These are phyloP conservation scores for Diuraphis noxia DNA, from an alignment of 1,140 invertebrate species.

Conservation along the genomic window DNA sequence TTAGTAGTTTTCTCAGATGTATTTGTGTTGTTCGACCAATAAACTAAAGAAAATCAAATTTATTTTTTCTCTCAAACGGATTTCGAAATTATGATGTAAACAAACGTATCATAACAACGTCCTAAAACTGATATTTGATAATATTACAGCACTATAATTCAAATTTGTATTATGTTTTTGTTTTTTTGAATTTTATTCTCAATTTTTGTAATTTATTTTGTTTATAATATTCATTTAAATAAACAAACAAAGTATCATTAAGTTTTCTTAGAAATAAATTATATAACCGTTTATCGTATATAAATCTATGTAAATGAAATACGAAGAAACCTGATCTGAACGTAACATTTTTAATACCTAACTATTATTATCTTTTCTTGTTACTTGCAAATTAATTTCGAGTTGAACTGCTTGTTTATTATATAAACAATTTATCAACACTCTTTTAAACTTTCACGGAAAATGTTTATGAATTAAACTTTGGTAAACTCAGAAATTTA, in stretches of 20 bases:
- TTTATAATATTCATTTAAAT: background rate
- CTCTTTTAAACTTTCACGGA: background rate
- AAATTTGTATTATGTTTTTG: background rate
- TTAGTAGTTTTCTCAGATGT: background rate
- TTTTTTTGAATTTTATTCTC: background rate
- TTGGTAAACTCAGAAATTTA: background rate
- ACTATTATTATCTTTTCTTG: too few relatives aligned
- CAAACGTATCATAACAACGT: background rate
- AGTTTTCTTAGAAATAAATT: background rate
- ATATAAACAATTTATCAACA: background rate
- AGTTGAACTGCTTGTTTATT: background rate
- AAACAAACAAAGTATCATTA: background rate
- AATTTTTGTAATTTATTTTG: background rate
- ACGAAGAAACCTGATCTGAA: too few relatives aligned
- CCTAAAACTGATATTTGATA: background rate
- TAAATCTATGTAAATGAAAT: background rate
- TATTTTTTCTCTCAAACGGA: background rate
- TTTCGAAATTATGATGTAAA: too few relatives aligned
- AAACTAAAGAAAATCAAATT: background rate
- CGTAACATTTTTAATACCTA: too few relatives aligned
- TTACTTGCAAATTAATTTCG: background rate
- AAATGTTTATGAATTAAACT: background rate
- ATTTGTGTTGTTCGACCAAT: conserved; percentile 4
- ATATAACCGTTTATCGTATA: background rate
- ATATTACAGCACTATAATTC: background rate